Base-by-base conservation (phyloP, 1,140 invertebrate genomes). In the Micrasema minimum region DNA sequence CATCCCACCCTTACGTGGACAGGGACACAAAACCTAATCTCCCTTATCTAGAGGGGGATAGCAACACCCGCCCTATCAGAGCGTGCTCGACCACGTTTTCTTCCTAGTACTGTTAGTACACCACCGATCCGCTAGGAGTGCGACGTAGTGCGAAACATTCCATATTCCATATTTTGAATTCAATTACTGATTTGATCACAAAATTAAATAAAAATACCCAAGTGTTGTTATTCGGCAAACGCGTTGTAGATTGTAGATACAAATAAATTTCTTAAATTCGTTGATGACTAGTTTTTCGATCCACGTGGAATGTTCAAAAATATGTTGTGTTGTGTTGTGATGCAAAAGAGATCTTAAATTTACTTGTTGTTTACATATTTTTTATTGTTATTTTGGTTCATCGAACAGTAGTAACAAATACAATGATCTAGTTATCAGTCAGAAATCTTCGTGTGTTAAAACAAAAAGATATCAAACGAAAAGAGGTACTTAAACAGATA, bases 91-190 rank as follows among this genome's bases (percentile, higher is more conserved):
- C 66, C 66, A 69, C 53, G 41, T 35, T 69, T 59, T 26, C 41
- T 51, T 4, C 26, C 7, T 31, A 31, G 26, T 31, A n/a, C n/a
- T 22, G 66, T 69, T 74, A 74, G 72, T 74, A 74, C 69, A 71
- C 23, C 69, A 65, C 68, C 64, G 72, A 61, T 51, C 53, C 64
- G 72, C 72, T 53, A 70, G 61, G 72, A 59, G 72, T 61, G 69
- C 72, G 72, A 74, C 69, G 65, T 53, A 53, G 64, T 51, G 35
- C 45, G 22, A 53, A 46, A 53, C 66, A 59, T 69, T 69, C 66
- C 66, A 61, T 43, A 26, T 64, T 64, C 59, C 14, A 14, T 46
- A 7, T 2, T 57, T 38, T 31, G n/a, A 57, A 35, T 35, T 57
- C 11, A 38, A 57, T 37, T 37, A 31, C 26, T 26, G 1, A 57